Evolutionary conservation across 2,797 vertebrate species (phyloP), one percentile per base, ranked within the genome.

Genomic region (Lemur catta): DNA sequence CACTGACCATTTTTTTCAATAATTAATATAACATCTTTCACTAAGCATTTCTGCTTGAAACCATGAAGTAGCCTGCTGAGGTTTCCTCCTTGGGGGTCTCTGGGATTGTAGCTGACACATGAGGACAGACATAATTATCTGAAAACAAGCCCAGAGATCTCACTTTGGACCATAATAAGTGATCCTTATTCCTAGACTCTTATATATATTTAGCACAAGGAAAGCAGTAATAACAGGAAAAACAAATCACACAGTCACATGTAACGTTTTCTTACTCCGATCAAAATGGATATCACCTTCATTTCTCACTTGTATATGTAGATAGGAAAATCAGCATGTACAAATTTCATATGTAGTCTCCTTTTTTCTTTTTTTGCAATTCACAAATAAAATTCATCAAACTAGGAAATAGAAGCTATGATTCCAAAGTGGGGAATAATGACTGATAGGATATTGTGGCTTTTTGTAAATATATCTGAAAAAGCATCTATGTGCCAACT

Each of bases 11-110:
- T 33, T 84, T 84, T 88, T 75, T 48, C 10, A 59, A 41, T 84
- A 52, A 93, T 52, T 93, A 90, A 78, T 89, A 12, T 96, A 76
- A 69, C 9, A 11, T 81, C 11, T 75, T 93, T 95, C 65, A 41
- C 14, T 33, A 82, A 57, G 38, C 33, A 65, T 84, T 95, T 87
- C 41, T 84, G 26, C 30, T 69, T 74, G 87, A 80, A 79, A 59
- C 41, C 28, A 20, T 59, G 20, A 69, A 80, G 59, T 35, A 52
- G 30, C 48, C 50, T n/a, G 26, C 43, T 52, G 38, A 72, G 71
- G 10, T 50, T 94, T 93, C 55, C n/a, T 88, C 13, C 1, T 67
- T 61, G 22, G 20, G 26, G n/a, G 46, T 67, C 24, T 89, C 50
- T 79, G 78, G n/a, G 67, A 65, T 84, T 87, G 12, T 79, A 41